Base-by-base conservation (phyloP, 2,113 vertebrate species). In the Burhinus bistriatus region DNA sequence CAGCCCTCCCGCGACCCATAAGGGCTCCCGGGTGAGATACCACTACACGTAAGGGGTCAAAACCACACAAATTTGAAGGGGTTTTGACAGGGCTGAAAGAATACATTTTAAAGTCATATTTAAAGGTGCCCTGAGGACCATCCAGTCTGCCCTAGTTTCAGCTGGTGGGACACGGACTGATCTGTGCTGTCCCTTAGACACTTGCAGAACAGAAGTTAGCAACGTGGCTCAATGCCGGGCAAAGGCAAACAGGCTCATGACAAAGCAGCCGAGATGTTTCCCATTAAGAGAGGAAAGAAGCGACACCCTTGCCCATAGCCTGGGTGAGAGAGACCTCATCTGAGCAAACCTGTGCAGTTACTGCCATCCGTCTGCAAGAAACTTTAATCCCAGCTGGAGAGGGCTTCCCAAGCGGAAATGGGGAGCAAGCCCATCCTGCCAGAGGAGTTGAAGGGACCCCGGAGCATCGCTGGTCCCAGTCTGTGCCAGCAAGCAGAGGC, bases 141-240 rank as follows among this genome's bases (percentile, higher is more conserved):
- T 30, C 25, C 45, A 42, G 15, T 49, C 15, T 29, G 12, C 16
- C 9, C 25, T 32, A 16, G 32, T 36, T 87, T 42, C 54, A 59
- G 20, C 52, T 58, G 30, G 25, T 52, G 57, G 57, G 68, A 44
- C 38, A 30, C 6, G 1, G 36, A 26, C 36, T 83, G 23, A 15
- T 18, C 45, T 9, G 9, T 17, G 18, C 65, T 27, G 8, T 59
- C 42, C 40, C 13, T 16, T 16, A 5, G 22, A n/a, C 22, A 12
- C 27, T 21, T 40, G 18, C 5, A 40, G n/a, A 49, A 70, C 8
- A 2, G 8, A 45, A 30, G 9, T 9, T 30, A n/a, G 29, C 45
- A n/a, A 51, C 7, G 1, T 0, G 0, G n/a, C 23, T 51, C 36
- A 22, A 17, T 4, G 0, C 11, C 3, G 5, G 42, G 66, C 42